Evolutionary conservation across 2,888 invertebrate species (phyloP), one percentile per base, ranked within the genome.

Genomic region (Xestia ashworthii): DNA sequence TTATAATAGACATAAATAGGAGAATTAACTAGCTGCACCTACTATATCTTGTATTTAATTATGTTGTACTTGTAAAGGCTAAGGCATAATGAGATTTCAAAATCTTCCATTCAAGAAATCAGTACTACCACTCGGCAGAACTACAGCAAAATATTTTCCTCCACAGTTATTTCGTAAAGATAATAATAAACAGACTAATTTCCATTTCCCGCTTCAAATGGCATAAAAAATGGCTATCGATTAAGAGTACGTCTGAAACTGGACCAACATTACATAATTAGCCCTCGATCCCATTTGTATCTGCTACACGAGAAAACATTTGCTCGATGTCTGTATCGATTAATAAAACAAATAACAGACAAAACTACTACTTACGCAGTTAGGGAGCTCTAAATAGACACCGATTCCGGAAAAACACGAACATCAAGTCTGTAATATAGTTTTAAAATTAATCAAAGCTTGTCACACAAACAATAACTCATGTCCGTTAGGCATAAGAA

Each of bases 311-410:
- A 82, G 90, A 91, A 91, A 92, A 91, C 92, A 91, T 92, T 92
- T 89, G 92, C 90, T 91, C 88, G 88, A 85, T 91, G 92, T 92
- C 91, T 90, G 92, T 89, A 87, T 86, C 88, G 91, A 92, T 92
- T 92, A 92, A 91, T 92, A 90, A 91, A 91, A 91, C 90, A 90
- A 91, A 92, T 89, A 92, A 88, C 89, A 90, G 91, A 89, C 87
- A 83, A 88, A 85, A 89, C 86, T 85, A 88, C 85, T 44, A 83
- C 87, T 87, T 83, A 82, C 88, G 87, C 83, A 87, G 85, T 86
- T 82, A 82, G 72, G 73, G 81, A 78, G 80, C 85, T 87, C 76
- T 84, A 88, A 87, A 88, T 89, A 89, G 83, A 81, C 71, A 82
- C 82, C 53, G 83, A 85, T 84, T 83, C 80, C 67, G 66, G 78